Conservation (phyloP, 2,888 invertebrate species). For the Cremastinae sp. region DNA sequence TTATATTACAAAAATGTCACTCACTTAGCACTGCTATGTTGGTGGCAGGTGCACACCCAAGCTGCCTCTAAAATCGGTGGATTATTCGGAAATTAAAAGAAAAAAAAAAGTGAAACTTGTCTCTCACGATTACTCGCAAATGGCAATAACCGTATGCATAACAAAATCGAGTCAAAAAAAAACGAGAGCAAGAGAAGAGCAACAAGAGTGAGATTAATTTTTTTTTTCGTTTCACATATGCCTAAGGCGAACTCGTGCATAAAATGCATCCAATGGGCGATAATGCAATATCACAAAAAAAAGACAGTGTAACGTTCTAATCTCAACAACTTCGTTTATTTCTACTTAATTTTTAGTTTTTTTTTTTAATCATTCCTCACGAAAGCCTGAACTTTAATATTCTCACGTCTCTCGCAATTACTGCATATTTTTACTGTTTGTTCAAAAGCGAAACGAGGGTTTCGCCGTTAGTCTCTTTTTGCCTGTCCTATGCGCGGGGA, state of each 20-base stretch:
- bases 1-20: conserved; percentile 63
- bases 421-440: conserved; percentile 39
- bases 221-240: conserved; percentile 51
- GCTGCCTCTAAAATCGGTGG: conserved; percentile 71
- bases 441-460: background rate
- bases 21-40: conserved; percentile 73
- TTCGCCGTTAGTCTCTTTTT: conserved; percentile 63
- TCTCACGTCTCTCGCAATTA: conserved; percentile 52
- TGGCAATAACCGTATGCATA: conserved; percentile 61
- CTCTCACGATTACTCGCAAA: conserved; percentile 54
- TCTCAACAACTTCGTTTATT: conserved; percentile 42
- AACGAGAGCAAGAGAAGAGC: conserved; percentile 19
- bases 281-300: conserved; percentile 36
- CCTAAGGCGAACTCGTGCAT: conserved; percentile 55
- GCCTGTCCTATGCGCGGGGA: conserved; percentile 79
- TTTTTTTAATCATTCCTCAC: conserved; percentile 16
- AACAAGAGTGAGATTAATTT: conserved; percentile 46
- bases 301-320: conserved; percentile 55
- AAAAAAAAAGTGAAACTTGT: conserved; percentile 6
- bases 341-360: conserved; percentile 10
- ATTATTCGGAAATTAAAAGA: conserved; percentile 60
- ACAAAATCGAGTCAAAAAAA: conserved; percentile 47
- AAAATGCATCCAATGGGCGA: conserved; percentile 54
- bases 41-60: conserved; percentile 80
- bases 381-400: conserved; percentile 49